These are phyloP conservation scores for Danio tinwini DNA, from an alignment of 2,797 vertebrate genomes.

Conservation along the genomic window DNA sequence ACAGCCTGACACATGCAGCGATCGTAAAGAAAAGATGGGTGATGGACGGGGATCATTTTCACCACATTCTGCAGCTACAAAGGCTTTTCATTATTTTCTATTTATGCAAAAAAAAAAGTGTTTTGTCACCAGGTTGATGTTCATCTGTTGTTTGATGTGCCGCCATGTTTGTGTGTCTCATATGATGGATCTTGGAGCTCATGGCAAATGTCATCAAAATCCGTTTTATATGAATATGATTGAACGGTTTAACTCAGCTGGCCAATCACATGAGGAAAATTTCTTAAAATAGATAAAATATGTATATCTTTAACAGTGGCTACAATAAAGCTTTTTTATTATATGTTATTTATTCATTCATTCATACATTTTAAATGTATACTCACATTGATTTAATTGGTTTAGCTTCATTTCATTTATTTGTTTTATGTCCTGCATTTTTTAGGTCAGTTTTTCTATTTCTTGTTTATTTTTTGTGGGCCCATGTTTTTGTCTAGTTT, in stretches of 20 bases:
- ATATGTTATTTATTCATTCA: too few species aligned
- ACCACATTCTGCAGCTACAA: background rate
- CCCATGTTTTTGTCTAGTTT: too few species aligned
- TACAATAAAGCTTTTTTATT: too few species aligned
- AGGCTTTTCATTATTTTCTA: conserved; percentile 1
- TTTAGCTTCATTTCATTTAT: too few species aligned
- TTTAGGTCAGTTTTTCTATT: too few species aligned
- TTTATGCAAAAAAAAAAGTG: conserved; percentile 41
- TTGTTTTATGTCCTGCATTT: too few species aligned
- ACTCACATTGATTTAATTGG: too few species aligned
- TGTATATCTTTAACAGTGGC: too few species aligned
- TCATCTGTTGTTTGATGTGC: conserved; percentile 2
- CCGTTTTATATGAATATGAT: conserved; percentile 6
- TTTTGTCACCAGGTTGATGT: conserved; percentile 34
- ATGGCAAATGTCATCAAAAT: conserved; percentile 13
- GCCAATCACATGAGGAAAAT: background rate
- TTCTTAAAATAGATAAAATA: too few species aligned
- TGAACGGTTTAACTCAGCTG: background rate
- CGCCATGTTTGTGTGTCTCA: conserved; percentile 8
- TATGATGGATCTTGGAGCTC: background rate
- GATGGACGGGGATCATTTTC: conserved; percentile 37
- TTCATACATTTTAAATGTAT: too few species aligned
- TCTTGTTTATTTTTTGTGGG: too few species aligned
- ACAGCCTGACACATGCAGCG: conserved; percentile 33
- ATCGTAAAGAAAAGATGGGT: conserved; percentile 29